Base-by-base conservation (phyloP, 2,113 vertebrate genomes). In the Hippocampus mohnikei region DNA sequence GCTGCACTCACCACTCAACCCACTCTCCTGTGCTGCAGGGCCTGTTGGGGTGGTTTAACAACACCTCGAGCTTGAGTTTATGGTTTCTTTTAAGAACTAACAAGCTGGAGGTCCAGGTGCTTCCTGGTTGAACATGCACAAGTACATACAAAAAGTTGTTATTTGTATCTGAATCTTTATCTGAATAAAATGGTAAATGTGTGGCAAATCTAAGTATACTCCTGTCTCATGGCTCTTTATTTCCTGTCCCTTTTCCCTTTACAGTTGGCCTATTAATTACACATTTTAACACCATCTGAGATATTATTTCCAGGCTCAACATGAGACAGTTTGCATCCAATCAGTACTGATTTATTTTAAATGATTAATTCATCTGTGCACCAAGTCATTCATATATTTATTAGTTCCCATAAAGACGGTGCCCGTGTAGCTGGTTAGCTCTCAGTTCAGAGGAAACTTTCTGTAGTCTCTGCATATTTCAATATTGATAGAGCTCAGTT, bases 311-410 rank as follows among this genome's bases (percentile, higher is more conserved):
- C 21, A 23, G 20, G 8, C 27, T 60, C 20, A 72, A 41, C 25
- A 70, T 44, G 2, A 72, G 66, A 81, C 50, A 59, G 42, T 60
- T 46, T 75, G 65, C 44, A 68, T 21, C 18, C 29, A 48, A 76
- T 86, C 52, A 75, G 63, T 60, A 46, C 41, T 55, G 67, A 71
- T 63, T 67, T 62, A 79, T 82, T 79, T 77, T 88, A 78, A 91
- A 89, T 86, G 82, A 89, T 89, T 90, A 65, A 89, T 88, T 70
- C 42, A 48, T 83, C 50, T 67, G 67, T 79, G 78, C 75, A 74
- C 73, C 62, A 72, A 70, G 85, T 87, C 81, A 88, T 85, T 88
- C 78, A 89, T 91, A 84, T 72, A 91, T 91, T 89, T 74, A 85
- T 87, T 80, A 85, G 84, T 79, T 83, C 66, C 72, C 75, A 72